Conservation (phyloP, 2,888 invertebrate species). For the Sisyra nigra region DNA sequence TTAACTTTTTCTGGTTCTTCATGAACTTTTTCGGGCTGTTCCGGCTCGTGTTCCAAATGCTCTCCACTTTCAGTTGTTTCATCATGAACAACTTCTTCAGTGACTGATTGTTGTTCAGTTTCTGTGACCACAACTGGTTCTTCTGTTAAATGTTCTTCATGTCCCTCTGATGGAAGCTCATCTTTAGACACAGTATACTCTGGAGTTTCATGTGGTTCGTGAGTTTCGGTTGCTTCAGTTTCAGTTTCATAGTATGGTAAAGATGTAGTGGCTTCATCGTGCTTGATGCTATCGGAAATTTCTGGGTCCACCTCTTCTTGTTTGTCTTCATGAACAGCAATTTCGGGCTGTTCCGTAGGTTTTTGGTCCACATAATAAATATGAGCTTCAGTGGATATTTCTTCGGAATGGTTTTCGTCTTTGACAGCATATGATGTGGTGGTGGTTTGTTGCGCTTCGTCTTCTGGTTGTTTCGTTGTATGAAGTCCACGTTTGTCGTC, state of each 20-base stretch:
- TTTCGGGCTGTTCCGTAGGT: neutral
- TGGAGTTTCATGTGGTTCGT: neutral
- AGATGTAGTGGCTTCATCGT: neutral
- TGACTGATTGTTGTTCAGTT: too few species aligned
- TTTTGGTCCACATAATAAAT: too few species aligned
- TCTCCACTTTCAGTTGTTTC: slow-evolving; percentile 14
- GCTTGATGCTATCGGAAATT: neutral
- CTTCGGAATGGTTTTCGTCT: neutral
- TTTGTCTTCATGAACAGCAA: neutral
- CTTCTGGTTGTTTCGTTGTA: neutral
- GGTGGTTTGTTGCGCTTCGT: slow-evolving; percentile 10
- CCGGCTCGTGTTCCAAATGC: slow-evolving; percentile 8
- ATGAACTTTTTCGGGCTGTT: slow-evolving; percentile 8
- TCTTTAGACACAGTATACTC: too few species aligned
- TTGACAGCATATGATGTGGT: slow-evolving; percentile 2
- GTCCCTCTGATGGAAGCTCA: too few species aligned
- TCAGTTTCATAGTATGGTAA: neutral
- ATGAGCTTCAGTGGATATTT: neutral
- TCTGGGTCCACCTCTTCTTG: too few species aligned
- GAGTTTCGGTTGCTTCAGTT: neutral
- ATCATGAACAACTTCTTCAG: neutral
- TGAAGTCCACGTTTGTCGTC: slow-evolving; percentile 2
- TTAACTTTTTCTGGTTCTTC: slow-evolving; percentile 10
- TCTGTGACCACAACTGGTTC: too few species aligned
- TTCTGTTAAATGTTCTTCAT: too few species aligned